Base-by-base conservation (phyloP, 2,113 vertebrate genomes). In the Mugil cephalus region DNA sequence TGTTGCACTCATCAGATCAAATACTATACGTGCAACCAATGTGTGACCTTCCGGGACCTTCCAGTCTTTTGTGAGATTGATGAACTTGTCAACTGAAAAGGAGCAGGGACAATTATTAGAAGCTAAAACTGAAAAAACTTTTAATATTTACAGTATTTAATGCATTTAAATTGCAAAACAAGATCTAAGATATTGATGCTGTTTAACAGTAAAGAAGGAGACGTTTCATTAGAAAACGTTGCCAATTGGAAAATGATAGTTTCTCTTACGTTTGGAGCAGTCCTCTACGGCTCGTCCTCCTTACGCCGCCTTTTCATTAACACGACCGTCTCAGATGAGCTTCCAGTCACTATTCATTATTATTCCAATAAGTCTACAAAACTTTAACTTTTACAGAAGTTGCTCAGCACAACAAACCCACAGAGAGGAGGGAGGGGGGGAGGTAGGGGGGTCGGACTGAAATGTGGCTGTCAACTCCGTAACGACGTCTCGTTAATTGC, bases 401-500 rank as follows among this genome's bases (percentile, higher is more conserved):
- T 50, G 48, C 66, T 62, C 38, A 1, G 36, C 68, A 65, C 13
- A 47, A 62, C 30, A 72, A 74, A 70, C 60, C 38, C 65, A 24
- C 8, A n/a, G 61, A n/a, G n/a, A n/a, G 51, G 43, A 36, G 54
- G 24, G 24, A 30, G 24, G 24, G 24, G 24, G 24, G 24, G 24
- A 3, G 2, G 24, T n/a, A n/a, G n/a, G n/a, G n/a, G n/a, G n/a
- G n/a, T n/a, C n/a, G n/a, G n/a, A 73, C 45, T 74, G 45, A 78
- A 81, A 81, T 58, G 72, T 62, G 58, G 58, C 38, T 38, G 53
- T 79, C 65, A 63, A 24, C 36, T 58, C 52, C 54, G 24, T 70
- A 58, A 56, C 13, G 53, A 69, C 17, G 40, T 69, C 55, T 58
- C 76, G 71, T 81, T 83, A 74, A 70, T 61, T 71, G 61, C 42